phyloP scores from a whole-genome alignment of 64 coral and sea anemone genomes.

The Hydrozoanthus tunicans region DNA sequence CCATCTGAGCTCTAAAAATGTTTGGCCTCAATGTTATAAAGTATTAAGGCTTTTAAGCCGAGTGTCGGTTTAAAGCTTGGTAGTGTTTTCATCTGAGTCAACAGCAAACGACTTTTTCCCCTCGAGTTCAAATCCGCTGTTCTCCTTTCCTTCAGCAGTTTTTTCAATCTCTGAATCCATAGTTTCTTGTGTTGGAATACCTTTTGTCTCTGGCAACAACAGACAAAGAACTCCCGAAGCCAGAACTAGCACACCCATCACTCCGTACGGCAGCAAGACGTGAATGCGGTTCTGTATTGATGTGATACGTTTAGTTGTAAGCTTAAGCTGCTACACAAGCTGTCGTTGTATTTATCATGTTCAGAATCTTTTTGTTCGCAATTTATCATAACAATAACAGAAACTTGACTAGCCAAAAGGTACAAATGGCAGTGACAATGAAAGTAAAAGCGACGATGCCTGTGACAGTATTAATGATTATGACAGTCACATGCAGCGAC shows the following conservation, averaged over 20 bases:
- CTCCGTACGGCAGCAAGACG: constrained; percentile 21
- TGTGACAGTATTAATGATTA: too few relatives aligned
- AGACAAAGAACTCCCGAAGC: constrained; percentile 21
- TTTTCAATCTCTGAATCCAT: constrained; percentile 8
- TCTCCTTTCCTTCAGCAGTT: not conserved
- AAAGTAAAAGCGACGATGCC: too few relatives aligned
- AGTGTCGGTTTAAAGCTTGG: not conserved
- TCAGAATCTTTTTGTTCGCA: too few relatives aligned
- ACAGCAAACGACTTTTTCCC: not conserved
- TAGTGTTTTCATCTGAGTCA: not conserved
- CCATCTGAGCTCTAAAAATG: too few relatives aligned
- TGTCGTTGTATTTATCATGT: too few relatives aligned
- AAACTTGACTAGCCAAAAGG: too few relatives aligned
- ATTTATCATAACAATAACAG: too few relatives aligned
- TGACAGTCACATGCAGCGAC: too few relatives aligned
- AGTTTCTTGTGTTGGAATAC: constrained; percentile 1
- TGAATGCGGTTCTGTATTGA: constrained; percentile 20
- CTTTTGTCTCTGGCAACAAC: constrained; percentile 25
- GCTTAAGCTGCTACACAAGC: too few relatives aligned
- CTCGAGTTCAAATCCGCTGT: not conserved
- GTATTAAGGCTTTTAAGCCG: not conserved
- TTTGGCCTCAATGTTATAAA: too few relatives aligned
- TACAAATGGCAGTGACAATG: too few relatives aligned
- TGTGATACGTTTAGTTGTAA: not conserved
- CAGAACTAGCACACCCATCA: constrained; percentile 1